These are phyloP conservation scores for Drosophila anomelani DNA, from an alignment of 2,888 invertebrate species.

Conservation along the genomic window DNA sequence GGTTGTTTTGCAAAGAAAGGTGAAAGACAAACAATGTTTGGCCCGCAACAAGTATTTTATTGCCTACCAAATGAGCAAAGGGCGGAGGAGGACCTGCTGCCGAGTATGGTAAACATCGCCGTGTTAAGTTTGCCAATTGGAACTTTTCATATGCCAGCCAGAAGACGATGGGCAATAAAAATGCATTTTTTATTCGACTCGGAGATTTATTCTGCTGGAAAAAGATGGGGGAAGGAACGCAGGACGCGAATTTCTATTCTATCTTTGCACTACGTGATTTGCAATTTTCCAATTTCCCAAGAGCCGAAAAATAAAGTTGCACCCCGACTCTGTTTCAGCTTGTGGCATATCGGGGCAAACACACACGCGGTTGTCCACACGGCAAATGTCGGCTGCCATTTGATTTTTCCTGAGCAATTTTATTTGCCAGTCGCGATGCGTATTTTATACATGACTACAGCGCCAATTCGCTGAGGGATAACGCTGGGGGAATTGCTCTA, in stretches of 20 bases:
- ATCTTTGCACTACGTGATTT: slow-evolving; percentile 76
- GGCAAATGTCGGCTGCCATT: slow-evolving; percentile 50
- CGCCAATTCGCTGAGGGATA: slow-evolving; percentile 14
- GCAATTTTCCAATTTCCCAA: slow-evolving; percentile 76
- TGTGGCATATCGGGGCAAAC: slow-evolving; percentile 50
- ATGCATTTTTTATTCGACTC: slow-evolving; percentile 57
- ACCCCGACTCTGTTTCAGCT: slow-evolving; percentile 42
- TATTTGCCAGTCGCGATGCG: slow-evolving; percentile 62
- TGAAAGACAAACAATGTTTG: slow-evolving; percentile 61
- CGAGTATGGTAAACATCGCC: slow-evolving; percentile 29
- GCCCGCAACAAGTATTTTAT: slow-evolving; percentile 70
- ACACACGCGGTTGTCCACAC: slow-evolving; percentile 57
- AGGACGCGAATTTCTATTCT: slow-evolving; percentile 67
- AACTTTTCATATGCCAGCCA: slow-evolving; percentile 41
- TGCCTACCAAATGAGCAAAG: slow-evolving; percentile 74
- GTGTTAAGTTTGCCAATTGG: slow-evolving; percentile 53
- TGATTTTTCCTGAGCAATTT: slow-evolving; percentile 58
- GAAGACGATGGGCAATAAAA: slow-evolving; percentile 55
- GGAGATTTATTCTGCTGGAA: slow-evolving; percentile 54
- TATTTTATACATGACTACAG: slow-evolving; percentile 57
- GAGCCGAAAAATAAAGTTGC: slow-evolving; percentile 59
- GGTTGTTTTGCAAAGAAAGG: slow-evolving; percentile 22
- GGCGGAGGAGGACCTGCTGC: slow-evolving; percentile 5
- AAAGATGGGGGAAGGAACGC: slow-evolving; percentile 38
- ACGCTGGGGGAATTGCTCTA: slow-evolving; percentile 12